Percentiles rank a stretch among this genome's conserved stretches.
Evolutionary conservation across 1,140 invertebrate species (phyloP).

Genomic region (Parapsyche elsis): DNA sequence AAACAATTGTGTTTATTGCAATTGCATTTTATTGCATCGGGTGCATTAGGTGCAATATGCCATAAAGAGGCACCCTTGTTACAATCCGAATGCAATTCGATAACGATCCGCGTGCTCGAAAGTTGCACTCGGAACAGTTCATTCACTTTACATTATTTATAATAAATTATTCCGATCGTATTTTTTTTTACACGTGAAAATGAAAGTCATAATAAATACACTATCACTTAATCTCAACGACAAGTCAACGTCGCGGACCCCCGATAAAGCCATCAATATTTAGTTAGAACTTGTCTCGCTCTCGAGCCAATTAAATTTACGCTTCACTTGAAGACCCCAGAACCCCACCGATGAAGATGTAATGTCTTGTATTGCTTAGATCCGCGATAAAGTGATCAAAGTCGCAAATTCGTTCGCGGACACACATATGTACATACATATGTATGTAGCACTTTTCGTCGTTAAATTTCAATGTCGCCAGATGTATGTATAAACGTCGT

Average conservation of each 20-base stretch:
- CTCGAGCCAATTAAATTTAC: constrained; percentile 9
- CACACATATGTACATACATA: neutral
- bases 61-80: too few relatives aligned
- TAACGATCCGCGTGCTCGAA: too few relatives aligned
- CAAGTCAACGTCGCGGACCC: neutral
- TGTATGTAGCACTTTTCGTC: neutral
- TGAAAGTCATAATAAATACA: too few relatives aligned
- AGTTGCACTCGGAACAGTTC: too few relatives aligned
- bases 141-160: too few relatives aligned
- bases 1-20: neutral
- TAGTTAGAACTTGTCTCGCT: neutral
- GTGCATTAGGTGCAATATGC: neutral
- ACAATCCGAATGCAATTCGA: too few relatives aligned
- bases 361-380: neutral
- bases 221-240: neutral
- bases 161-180: too few relatives aligned
- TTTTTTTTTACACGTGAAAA: too few relatives aligned
- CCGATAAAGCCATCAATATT: neutral
- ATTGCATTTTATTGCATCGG: constrained; percentile 3
- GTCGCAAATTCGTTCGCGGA: neutral
- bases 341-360: neutral
- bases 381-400: neutral
- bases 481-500: neutral
- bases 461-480: neutral
- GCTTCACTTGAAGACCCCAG: constrained; percentile 4